A percentile compares a stretch with the other conserved stretches of the same genome.
Evolutionary conservation across 2,888 invertebrate species (phyloP).

Genomic region (Volucella bombylans): DNA sequence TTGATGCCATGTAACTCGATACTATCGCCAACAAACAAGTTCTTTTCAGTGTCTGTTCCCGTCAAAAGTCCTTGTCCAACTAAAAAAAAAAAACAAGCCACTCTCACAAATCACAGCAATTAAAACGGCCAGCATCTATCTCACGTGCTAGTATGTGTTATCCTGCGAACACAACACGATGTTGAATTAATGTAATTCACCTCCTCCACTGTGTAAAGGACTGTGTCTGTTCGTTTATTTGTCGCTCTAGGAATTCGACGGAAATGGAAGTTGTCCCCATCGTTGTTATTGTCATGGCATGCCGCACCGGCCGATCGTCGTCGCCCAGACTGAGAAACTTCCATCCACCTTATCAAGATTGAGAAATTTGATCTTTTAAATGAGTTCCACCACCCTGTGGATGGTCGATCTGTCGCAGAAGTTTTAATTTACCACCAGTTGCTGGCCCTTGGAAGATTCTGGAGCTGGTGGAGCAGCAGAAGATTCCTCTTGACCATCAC

Average conservation of each 20-base stretch:
- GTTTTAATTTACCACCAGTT: conserved; percentile 68
- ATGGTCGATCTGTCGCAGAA: conserved; percentile 65
- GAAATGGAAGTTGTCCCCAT: conserved; percentile 64
- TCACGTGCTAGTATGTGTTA: conserved; percentile 41
- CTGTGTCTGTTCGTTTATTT: conserved; percentile 14
- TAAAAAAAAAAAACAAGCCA: conserved; percentile 43
- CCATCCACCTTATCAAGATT: conserved; percentile 65
- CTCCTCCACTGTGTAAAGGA: conserved; percentile 43
- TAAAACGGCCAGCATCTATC: conserved; percentile 63
- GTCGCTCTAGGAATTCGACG: conserved; percentile 43
- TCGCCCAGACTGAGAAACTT: conserved; percentile 31
- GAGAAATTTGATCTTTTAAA: conserved; percentile 73
- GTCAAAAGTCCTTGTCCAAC: conserved; percentile 22
- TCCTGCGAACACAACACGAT: conserved; percentile 58
- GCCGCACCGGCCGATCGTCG: neutral
- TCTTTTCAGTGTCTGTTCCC: conserved; percentile 30
- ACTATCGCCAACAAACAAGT: conserved; percentile 45
- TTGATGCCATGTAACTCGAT: conserved; percentile 52
- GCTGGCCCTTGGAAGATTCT: neutral
- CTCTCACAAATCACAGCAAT: conserved; percentile 71
- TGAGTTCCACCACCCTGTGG: conserved; percentile 53
- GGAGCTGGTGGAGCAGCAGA: neutral
- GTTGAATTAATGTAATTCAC: conserved; percentile 64
- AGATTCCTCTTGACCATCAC: neutral
- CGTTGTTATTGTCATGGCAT: neutral